A percentile compares a stretch with the other conserved stretches of the same genome.
Evolutionary conservation across 2,888 invertebrate species (phyloP).

Genomic region (Mesochorus sp.): DNA sequence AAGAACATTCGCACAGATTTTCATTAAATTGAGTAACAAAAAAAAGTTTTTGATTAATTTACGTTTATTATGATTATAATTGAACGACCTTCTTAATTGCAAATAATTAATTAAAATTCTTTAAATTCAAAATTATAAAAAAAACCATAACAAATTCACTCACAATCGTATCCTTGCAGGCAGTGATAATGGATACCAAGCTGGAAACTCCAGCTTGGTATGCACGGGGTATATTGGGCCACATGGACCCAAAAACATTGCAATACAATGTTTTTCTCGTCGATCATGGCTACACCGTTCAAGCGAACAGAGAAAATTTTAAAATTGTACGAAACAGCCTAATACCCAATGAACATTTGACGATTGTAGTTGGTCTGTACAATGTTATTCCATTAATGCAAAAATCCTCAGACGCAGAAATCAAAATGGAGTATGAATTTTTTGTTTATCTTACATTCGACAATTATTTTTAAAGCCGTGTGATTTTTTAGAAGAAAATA

Average conservation of each 20-base stretch:
- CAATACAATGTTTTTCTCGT: slow-evolving; percentile 61
- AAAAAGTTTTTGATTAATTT: too few species aligned
- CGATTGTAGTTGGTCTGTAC: slow-evolving; percentile 49
- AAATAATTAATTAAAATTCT: not conserved
- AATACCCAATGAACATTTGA: slow-evolving; percentile 52
- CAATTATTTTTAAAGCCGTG: too few species aligned
- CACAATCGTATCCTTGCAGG: slow-evolving; percentile 54
- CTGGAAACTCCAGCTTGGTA: slow-evolving; percentile 63
- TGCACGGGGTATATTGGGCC: slow-evolving; percentile 59
- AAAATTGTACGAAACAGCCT: slow-evolving; percentile 40
- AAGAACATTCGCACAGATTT: too few species aligned
- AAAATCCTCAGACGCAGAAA: not conserved
- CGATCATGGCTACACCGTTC: slow-evolving; percentile 60
- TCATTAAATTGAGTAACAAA: too few species aligned
- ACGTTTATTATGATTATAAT: too few species aligned
- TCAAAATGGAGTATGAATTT: slow-evolving; percentile 2
- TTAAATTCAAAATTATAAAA: not conserved
- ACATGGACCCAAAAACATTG: not conserved
- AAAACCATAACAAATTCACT: not conserved
- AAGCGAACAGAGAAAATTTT: slow-evolving; percentile 51
- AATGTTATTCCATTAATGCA: slow-evolving; percentile 52
- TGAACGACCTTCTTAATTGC: too few species aligned
- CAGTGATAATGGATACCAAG: slow-evolving; percentile 56
- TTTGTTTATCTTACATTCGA: not conserved
- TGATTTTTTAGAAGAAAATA: too few species aligned